Evolutionary conservation across 2,888 invertebrate genomes (phyloP), one percentile per base, ranked within the genome.

Genomic region (Stegophylla sp.): DNA sequence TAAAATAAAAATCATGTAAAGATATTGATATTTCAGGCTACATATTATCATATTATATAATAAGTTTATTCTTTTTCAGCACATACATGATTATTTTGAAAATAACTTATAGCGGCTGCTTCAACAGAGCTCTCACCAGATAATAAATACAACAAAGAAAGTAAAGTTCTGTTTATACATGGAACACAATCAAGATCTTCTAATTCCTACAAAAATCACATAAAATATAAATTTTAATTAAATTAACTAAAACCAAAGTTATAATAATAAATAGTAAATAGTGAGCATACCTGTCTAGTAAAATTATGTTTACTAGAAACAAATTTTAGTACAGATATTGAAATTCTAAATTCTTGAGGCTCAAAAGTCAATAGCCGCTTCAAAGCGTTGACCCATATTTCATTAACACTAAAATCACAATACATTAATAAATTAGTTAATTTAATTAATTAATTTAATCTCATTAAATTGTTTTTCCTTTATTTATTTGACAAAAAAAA

Each of bases 41-140:
- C 56, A 72, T 20, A 20, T 15, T 23, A 69, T 41, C 4, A 61
- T 12, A 26, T 7, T 61, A 7, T 66, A 3, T 5, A n/a, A 34
- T 12, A 69, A 69, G 3, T 34, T 3, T 7, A 53, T n/a, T 34
- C 26, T 4, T 20, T 56, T 34, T 45, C 1, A 12, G 9, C 48
- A 61, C 79, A 48, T 63, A 79, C 79, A 34, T 59, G 34, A 2
- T 63, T 61, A 59, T 61, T 48, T 71, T 79, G 20, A 23, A 79
- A 79, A 61, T 71, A 63, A 79, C 48, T 69, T 34, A 71, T 61
- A 17, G 71, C 79, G 9, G 10, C 3, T 61, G 79, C 34, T 71
- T 79, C 79, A 12, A 79, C 69, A 34, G 79, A 20, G 41, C 71
- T 79, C 23, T 79, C 79, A 1, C 79, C 79, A 79, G 71, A 79